Evolutionary conservation across 2,113 vertebrate genomes (phyloP), one percentile per base, ranked within the genome.

Genomic region (Plecturocebus donacophilus): DNA sequence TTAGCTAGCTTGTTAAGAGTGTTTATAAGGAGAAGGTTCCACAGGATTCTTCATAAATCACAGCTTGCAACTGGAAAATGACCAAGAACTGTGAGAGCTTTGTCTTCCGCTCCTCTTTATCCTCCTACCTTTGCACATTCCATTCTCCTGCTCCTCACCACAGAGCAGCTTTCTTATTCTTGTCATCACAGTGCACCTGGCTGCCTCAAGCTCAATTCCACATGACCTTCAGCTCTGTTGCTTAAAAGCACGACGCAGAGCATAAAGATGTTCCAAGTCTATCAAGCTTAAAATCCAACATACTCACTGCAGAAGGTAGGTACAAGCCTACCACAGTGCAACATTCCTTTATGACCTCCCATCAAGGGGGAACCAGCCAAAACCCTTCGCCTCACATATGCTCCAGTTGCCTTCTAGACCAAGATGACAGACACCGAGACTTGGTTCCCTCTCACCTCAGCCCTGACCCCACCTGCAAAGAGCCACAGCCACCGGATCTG

Each of bases 101-200:
- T 10, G 13, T 13, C 16, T 8, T 64, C 40, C 2, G 32, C 25
- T 4, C 47, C 47, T 25, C 13, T 84, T 70, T 25, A 61, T 45
- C 4, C 9, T 35, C 35, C n/a, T 8, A 6, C 35, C 87, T 38
- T 2, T 0, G 0, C 21, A 6, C 0, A 8, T 13, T 32, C 75
- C 19, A 4, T 42, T 61, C 47, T 81, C 87, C 20, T 1, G 14
- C 20, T 27, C 32, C 75, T 47, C 6, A 3, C n/a, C 12, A 32
- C 30, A 12, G 4, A 20, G 11, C 4, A 58, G 19, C 13, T 0
- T 45, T 16, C 70, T 30, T 45, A 49, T 17, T 70, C 64, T 19
- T 13, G 21, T 64, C 49, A 12, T 73, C 16, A 4, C 17, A 1
- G 8, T 1, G 23, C 56, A 13, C 13, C 2, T 7, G 3, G 25